Evolutionary conservation across 2,888 invertebrate species (phyloP).

Genomic region (Operophtera brumata): DNA sequence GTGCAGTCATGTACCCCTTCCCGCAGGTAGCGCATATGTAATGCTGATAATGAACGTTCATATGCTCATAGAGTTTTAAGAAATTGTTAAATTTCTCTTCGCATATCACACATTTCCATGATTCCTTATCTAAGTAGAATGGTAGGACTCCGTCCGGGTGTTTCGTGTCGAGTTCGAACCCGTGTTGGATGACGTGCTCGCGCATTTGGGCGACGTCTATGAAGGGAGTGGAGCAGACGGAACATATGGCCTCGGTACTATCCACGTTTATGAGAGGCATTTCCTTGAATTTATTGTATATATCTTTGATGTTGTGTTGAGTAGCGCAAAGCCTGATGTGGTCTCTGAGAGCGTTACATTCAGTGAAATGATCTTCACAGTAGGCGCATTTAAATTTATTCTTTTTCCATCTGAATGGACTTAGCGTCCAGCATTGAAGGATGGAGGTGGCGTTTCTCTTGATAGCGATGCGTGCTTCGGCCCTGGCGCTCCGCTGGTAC

Average conservation of each 20-base stretch:
- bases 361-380: slow-evolving; percentile 65
- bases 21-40: slow-evolving; percentile 72
- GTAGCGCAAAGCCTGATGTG: slow-evolving; percentile 58
- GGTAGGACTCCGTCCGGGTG: slow-evolving; percentile 70
- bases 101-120: slow-evolving; percentile 66
- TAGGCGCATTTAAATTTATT: slow-evolving; percentile 70
- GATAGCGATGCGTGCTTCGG: slow-evolving; percentile 62
- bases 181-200: slow-evolving; percentile 59
- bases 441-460: slow-evolving; percentile 67
- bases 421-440: slow-evolving; percentile 64
- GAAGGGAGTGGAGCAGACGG: slow-evolving; percentile 52
- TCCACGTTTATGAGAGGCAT: slow-evolving; percentile 72
- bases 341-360: slow-evolving; percentile 53
- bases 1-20: slow-evolving; percentile 71
- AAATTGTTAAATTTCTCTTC: slow-evolving; percentile 64
- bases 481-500: slow-evolving; percentile 62
- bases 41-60: slow-evolving; percentile 72
- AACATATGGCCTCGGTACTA: slow-evolving; percentile 56
- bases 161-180: slow-evolving; percentile 50
- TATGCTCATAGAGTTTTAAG: slow-evolving; percentile 70
- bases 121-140: slow-evolving; percentile 62
- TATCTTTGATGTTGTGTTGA: slow-evolving; percentile 57
- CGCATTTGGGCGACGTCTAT: slow-evolving; percentile 53
- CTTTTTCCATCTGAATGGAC: slow-evolving; percentile 69
- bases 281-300: slow-evolving; percentile 71